Evolutionary conservation across 2,113 vertebrate genomes (phyloP), one percentile per base, ranked within the genome.

Genomic region (Nycticorax nycticorax): DNA sequence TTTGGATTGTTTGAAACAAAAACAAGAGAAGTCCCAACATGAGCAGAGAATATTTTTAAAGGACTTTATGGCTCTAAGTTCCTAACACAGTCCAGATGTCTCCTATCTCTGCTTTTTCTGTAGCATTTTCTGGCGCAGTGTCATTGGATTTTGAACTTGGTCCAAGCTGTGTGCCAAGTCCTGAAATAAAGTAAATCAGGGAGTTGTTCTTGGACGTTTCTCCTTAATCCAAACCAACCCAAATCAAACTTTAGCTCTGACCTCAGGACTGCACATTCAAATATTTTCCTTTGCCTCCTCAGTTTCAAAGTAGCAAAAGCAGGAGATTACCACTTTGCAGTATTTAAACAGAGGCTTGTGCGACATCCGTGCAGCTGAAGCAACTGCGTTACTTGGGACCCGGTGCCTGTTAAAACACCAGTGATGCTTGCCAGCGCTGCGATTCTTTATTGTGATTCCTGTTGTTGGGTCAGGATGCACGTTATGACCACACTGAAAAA

Each of bases 161-260:
- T 96, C 94, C 97, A 97, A 62, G 41, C 77, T 97, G 90, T 96
- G 95, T 97, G 98, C 98, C 98, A 98, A 98, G 97, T 98, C 98
- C 98, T 97, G 97, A 98, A 98, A 97, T 97, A 98, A 98, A 98
- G 97, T 98, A 98, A 98, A 97, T 96, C 97, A 97, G 97, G 5
- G 88, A 98, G 97, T 98, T 98, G 97, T 98, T 98, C 96, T 98
- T 98, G 98, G 98, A 98, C 32, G 30, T 96, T 96, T 97, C 93
- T 96, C 97, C 94, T 97, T 97, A 97, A 88, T 97, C 97, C 97
- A 98, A 94, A 89, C 89, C 96, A 96, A 81, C 97, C 97, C 97
- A 85, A 97, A 97, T 97, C 97, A 97, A 96, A 96, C 96, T 93
- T 79, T n/a, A 95, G 97, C 96, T 98, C 89, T 98, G 98, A 98